Conservation (phyloP, 2,113 vertebrate species). For the Oryzias woworae region DNA sequence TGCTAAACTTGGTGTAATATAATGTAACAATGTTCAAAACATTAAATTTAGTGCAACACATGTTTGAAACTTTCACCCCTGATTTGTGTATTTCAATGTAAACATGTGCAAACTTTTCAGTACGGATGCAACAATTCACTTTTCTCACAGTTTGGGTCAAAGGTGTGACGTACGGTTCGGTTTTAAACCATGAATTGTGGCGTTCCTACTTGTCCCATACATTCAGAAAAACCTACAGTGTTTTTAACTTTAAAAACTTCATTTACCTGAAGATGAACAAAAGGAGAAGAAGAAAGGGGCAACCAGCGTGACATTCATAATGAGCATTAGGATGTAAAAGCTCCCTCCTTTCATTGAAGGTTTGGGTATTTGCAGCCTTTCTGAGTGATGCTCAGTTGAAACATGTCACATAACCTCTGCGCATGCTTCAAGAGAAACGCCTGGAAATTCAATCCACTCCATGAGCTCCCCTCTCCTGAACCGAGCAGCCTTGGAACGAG, state of each 20-base stretch:
- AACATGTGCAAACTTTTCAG: no score
- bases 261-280: not conserved
- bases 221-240: not conserved
- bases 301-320: not conserved
- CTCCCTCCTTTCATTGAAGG: not conserved
- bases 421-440: slow-evolving; percentile 40
- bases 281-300: not conserved
- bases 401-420: slow-evolving; percentile 32
- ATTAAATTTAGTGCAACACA: no score
- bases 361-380: slow-evolving; percentile 17
- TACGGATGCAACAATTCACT: no score
- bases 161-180: no score
- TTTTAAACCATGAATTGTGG: no score
- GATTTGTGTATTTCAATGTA: no score
- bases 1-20: no score
- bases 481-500: slow-evolving; percentile 31
- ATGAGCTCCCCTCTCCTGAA: slow-evolving; percentile 24
- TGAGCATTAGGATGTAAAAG: not conserved
- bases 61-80: no score
- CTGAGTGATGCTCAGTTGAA: slow-evolving; percentile 38
- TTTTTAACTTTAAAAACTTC: not conserved
- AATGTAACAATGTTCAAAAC: no score
- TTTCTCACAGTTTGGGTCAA: no score
- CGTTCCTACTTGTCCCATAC: not conserved
- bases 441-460: slow-evolving; percentile 36